A percentile compares a stretch with the other conserved stretches of the same genome.
Conservation (phyloP, 2,113 vertebrate genomes). For the Toxostoma redivivum region DNA sequence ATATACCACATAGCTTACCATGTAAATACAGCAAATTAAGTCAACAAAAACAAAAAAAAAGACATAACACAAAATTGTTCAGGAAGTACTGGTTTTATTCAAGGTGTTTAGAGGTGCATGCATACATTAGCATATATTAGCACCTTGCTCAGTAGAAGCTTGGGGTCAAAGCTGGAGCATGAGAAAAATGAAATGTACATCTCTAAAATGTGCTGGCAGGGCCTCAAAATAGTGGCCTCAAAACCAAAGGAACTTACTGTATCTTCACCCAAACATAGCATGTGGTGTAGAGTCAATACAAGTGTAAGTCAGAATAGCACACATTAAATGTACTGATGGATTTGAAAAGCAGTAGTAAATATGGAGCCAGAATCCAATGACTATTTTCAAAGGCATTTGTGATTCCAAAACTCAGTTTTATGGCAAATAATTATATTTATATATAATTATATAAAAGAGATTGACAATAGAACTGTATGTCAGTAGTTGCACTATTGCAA, state of each 20-base stretch:
- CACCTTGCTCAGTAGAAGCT: neutral
- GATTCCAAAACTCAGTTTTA: neutral
- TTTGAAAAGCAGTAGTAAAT: neutral
- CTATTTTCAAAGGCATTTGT: neutral
- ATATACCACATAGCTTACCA: neutral
- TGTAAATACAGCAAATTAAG: neutral
- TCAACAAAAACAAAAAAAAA: neutral
- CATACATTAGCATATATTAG: neutral
- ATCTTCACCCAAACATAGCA: neutral
- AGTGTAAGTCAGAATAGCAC: neutral
- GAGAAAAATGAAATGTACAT: neutral
- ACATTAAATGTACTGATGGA: neutral
- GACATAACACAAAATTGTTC: neutral
- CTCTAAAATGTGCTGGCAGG: neutral
- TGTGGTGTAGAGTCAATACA: fast-evolving
- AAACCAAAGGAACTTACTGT: neutral
- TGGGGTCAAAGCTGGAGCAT: neutral
- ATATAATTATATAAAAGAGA: neutral
- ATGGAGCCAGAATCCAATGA: neutral
- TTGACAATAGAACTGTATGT: neutral
- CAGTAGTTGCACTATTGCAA: neutral
- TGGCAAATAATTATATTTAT: no score
- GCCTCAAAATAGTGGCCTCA: neutral
- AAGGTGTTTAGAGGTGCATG: neutral
- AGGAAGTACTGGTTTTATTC: neutral